Percentiles rank a stretch among this genome's conserved stretches.
These are phyloP conservation scores for Pedetes capensis DNA, from an alignment of 2,113 vertebrate genomes.

Conservation along the genomic window DNA sequence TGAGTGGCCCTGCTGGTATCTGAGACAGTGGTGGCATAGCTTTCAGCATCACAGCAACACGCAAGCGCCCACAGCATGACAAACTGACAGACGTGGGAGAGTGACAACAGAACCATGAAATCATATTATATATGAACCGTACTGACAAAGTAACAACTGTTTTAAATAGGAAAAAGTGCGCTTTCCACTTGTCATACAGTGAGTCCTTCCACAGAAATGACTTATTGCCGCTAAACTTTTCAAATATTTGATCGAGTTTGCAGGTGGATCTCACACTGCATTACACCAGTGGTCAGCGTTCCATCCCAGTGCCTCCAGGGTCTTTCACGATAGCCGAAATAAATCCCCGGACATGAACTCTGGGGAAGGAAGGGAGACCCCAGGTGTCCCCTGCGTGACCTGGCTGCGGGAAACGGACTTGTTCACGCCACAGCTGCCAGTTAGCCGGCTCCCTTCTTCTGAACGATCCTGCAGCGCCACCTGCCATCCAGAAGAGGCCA, in stretches of 20 bases:
- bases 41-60: no score
- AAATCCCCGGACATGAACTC: no score
- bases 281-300: background rate
- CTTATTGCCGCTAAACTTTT: background rate
- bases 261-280: no score
- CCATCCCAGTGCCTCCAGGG: no score
- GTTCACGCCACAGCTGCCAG: no score
- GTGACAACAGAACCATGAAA: background rate
- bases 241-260: background rate
- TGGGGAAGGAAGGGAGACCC: background rate
- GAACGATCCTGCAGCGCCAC: background rate
- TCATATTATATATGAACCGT: background rate
- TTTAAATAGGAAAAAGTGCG: background rate
- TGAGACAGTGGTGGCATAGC: no score
- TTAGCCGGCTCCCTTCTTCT: no score
- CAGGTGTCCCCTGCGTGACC: no score
- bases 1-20: no score
- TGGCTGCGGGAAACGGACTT: no score
- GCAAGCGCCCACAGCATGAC: no score
- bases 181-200: background rate
- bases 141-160: background rate
- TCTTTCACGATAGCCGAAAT: rapidly evolving
- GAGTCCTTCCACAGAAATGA: background rate
- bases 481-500: background rate
- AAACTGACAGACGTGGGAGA: no score